phyloP scores from a whole-genome alignment of 2,113 vertebrate genomes.

The Athene noctua region DNA sequence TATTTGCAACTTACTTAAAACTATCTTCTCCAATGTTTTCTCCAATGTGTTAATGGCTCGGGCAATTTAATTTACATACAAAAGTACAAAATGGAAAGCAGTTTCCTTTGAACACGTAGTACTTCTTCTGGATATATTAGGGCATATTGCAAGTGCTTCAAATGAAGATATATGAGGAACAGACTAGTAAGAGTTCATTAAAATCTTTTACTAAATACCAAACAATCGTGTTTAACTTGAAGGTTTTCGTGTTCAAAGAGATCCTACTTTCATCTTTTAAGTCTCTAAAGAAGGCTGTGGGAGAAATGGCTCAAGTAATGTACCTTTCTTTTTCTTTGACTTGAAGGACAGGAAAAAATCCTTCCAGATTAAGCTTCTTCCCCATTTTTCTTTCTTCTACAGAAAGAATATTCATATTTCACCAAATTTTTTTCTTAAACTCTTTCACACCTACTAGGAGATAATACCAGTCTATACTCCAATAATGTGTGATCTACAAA shows the following conservation, averaged over 20 bases:
- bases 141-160: background rate
- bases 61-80: slow-evolving; percentile 16
- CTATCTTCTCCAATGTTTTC: background rate
- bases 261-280: slow-evolving; percentile 20
- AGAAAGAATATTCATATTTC: background rate
- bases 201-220: background rate
- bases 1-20: background rate
- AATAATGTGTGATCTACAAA: background rate
- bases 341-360: slow-evolving; percentile 4
- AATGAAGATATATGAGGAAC: background rate
- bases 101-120: background rate
- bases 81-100: background rate
- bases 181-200: background rate
- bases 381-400: background rate
- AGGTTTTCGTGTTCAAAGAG: background rate
- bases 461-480: background rate
- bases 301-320: background rate
- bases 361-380: background rate
- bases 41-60: background rate
- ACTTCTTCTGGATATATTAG: background rate
- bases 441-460: background rate
- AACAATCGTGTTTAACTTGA: background rate
- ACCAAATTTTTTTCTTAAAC: background rate
- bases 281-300: background rate
- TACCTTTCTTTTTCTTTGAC: background rate